Evolutionary conservation across 2,888 invertebrate species (phyloP), one percentile per base, ranked within the genome.

Genomic region (Hecatera dysodea): DNA sequence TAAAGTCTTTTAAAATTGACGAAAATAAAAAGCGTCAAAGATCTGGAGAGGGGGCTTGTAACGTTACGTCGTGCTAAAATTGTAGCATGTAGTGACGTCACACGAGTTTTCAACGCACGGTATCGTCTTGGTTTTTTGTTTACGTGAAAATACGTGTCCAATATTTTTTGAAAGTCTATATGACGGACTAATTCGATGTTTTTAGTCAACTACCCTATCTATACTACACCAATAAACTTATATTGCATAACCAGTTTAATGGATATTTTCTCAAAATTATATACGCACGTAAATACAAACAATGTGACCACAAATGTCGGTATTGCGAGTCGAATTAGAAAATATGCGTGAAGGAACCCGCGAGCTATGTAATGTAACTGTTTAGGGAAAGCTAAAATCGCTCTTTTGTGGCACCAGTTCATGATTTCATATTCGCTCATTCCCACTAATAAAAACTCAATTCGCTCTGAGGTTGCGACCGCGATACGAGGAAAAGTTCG

Each of bases 231-330:
- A 55, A 46, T 22, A 48, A 48, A 24, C 15, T 24, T 12, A 22
- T 15, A 39, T 76, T 55, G 55, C 55, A 19, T 76, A 27, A 15
- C 46, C 15, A 48, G 39, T 39, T 19, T 33, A 22, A 19, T 29
- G 3, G 44, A 27, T 90, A 67, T 71, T 75, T 78, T 39, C 63
- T 64, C 57, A 60, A 77, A 87, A 90, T 87, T 89, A 86, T 88
- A 80, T 84, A 92, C 89, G 90, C 91, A 90, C 89, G 91, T 77
- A 89, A 80, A 80, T 83, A 80, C 71, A 82, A 81, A 87, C 86
- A 87, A 86, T 86, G 75, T 77, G 78, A 82, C 84, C 83, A 84
- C 85, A 86, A 86, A 76, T 65, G 78, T 68, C 84, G 72, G 81
- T 87, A 85, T 82, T 82, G 86, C 90, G 88, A 81, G 78, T 87